Evolutionary conservation across 1,140 invertebrate species (phyloP).

Genomic region (Dendrolimus kikuchii): DNA sequence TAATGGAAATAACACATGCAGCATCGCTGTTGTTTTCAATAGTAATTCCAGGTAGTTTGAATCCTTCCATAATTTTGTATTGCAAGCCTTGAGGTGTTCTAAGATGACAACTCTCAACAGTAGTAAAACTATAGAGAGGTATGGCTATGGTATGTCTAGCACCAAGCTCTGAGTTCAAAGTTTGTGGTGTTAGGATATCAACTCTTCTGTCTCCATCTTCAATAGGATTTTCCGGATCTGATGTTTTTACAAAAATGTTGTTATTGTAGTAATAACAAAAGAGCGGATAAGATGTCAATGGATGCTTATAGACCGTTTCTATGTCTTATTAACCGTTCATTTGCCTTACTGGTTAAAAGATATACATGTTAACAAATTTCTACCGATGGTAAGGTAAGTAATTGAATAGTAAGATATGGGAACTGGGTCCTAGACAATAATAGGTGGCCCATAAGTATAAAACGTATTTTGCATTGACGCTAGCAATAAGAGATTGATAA

Average conservation of each 20-base stretch:
- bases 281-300: no score
- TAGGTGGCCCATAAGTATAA: no score
- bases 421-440: no score
- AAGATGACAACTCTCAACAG: conserved; percentile 28
- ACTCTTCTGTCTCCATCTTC: conserved; percentile 14
- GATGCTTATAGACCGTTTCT: no score
- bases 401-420: no score
- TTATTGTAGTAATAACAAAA: no score
- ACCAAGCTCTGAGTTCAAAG: conserved; percentile 25
- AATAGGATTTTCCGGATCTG: conserved; percentile 12
- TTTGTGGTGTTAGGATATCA: conserved; percentile 17
- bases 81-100: conserved; percentile 21
- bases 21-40: conserved; percentile 12
- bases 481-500: no score
- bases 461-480: no score
- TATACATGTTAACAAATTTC: no score
- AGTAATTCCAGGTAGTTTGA: conserved; percentile 20
- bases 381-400: no score
- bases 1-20: conserved; percentile 30
- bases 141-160: conserved; percentile 23
- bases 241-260: not conserved
- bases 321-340: no score
- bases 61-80: conserved; percentile 18
- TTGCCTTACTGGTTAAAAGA: no score
- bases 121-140: conserved; percentile 9